Evolutionary conservation across 1,140 invertebrate species (phyloP).

Genomic region (Helicoverpa zea): DNA sequence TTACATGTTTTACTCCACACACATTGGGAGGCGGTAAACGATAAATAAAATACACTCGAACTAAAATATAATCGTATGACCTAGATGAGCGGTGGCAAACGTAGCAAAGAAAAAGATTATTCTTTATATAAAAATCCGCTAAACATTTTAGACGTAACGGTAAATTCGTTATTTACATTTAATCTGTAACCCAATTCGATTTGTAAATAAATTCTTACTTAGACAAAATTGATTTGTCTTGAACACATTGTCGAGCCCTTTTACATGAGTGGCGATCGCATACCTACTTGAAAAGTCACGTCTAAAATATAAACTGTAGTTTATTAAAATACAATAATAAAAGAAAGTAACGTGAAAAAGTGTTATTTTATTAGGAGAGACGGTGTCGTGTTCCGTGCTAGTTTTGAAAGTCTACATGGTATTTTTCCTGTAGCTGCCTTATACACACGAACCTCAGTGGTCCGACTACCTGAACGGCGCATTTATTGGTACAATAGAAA

Average conservation of each 20-base stretch:
- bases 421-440: neutral
- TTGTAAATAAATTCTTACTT: neutral
- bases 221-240: neutral
- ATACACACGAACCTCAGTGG: too few relatives aligned
- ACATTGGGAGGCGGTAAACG: conserved; percentile 42
- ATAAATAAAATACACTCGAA: conserved; percentile 49
- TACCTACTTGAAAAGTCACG: neutral
- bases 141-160: conserved; percentile 36
- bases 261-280: neutral
- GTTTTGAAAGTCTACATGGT: neutral
- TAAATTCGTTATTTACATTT: conserved; percentile 23
- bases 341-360: neutral
- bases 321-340: conserved; percentile 18
- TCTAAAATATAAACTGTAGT: neutral
- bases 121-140: neutral
- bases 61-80: conserved; percentile 50
- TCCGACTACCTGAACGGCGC: too few relatives aligned
- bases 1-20: conserved; percentile 57
- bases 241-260: neutral
- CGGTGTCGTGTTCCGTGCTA: neutral
- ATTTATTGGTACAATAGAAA: too few relatives aligned
- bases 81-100: conserved; percentile 47
- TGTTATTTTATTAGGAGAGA: neutral
- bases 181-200: conserved; percentile 3
- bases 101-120: conserved; percentile 13